Evolutionary conservation across 2,888 invertebrate genomes (phyloP), one percentile per base, ranked within the genome.

Genomic region (Ormyrus thymus): DNA sequence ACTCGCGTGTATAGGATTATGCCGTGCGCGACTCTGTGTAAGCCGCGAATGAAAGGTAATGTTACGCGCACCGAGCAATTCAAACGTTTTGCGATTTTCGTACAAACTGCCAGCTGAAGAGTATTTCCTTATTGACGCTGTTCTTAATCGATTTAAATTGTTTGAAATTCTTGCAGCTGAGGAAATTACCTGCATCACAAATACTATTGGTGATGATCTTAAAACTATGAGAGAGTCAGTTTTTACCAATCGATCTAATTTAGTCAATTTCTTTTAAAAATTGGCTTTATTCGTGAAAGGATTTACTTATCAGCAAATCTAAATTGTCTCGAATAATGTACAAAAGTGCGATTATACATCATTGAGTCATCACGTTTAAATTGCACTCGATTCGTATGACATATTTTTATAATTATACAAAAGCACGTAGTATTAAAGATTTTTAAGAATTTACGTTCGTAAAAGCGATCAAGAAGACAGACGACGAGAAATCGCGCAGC

Each of bases 11-110:
- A 29, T 29, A 29, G 29, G 29, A 29, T 29, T 29, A 29, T 29
- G 29, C 29, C 43, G 61, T 51, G 51, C n/a, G 29, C 29, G 29
- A 51, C 62, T 69, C 55, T 55, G 69, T 45, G 74, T 56, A 46
- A 11, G 59, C 46, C 11, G 53, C 58, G 62, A 62, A 76, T 69
- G 76, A 56, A 69, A 76, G 68, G 46, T 62, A 66, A 66, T 15
- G 62, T 69, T 69, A 69, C 29, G 62, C 61, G 53, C 53, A 29
- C 29, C 29, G 58, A 58, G 69, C 58, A 7, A 62, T 53, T 53
- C 48, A 62, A 82, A 71, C 71, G 71, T 79, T 79, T 76, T 78
- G 76, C 76, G 73, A 76, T 74, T 68, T 65, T 51, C 65, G 46
- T 68, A 29, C 73, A 69, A 61, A 74, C 29, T 29, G 29, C 29